phyloP scores from a whole-genome alignment of 2,888 invertebrate species.

The Hyalella azteca region DNA sequence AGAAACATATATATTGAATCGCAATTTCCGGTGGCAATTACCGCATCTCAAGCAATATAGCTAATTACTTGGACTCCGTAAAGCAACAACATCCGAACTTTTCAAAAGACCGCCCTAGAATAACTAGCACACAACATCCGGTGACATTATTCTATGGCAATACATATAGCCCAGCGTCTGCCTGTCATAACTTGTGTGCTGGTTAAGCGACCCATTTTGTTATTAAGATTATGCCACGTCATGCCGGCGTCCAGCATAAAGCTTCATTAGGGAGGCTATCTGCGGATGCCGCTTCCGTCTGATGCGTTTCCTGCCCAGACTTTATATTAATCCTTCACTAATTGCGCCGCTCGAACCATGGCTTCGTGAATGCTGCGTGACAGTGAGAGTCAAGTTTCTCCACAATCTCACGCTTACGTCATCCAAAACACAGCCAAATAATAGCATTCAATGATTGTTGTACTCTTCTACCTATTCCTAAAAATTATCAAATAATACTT shows the following conservation, averaged over 20 bases:
- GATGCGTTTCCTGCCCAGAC: not conserved
- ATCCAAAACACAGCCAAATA: too few relatives aligned
- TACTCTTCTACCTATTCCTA: too few relatives aligned
- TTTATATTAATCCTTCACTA: not conserved
- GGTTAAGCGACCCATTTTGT: not conserved
- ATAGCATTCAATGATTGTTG: too few relatives aligned
- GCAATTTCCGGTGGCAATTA: too few relatives aligned
- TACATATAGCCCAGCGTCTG: not conserved
- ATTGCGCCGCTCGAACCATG: not conserved
- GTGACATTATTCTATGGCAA: not conserved
- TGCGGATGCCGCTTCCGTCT: constrained; percentile 26
- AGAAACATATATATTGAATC: too few relatives aligned
- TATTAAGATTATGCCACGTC: constrained; percentile 3
- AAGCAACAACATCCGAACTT: not conserved
- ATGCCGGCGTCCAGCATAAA: not conserved
- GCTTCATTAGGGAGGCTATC: constrained; percentile 29
- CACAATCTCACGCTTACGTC: too few relatives aligned
- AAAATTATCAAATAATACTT: too few relatives aligned
- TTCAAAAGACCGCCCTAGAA: not conserved
- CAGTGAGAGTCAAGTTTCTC: too few relatives aligned
- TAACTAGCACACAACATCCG: not conserved
- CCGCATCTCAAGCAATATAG: too few relatives aligned
- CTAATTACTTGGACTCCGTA: too few relatives aligned
- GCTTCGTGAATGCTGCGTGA: not conserved
- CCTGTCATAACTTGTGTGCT: constrained; percentile 15